Evolutionary conservation across 2,888 invertebrate species (phyloP), one percentile per base, ranked within the genome.

Genomic region (Cheiracanthium punctorium): DNA sequence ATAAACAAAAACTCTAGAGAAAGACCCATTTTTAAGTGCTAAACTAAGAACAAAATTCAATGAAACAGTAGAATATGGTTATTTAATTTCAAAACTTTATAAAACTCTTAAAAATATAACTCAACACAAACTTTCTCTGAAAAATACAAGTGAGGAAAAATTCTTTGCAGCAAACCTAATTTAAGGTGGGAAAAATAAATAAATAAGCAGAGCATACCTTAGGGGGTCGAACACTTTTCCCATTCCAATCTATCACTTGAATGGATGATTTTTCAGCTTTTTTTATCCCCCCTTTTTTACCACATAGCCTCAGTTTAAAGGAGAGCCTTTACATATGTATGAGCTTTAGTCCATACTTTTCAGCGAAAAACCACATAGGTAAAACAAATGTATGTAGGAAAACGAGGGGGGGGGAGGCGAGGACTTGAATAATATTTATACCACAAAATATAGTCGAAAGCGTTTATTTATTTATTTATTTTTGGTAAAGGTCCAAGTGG

Each of bases 201-300:
- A 37, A 37, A 48, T 48, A 48, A 48, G 8, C 12, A 17, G 48
- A 69, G 65, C 73, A 73, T 79, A 79, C 77, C 84, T 79, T 64
- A 33, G 73, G 79, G 84, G 72, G 67, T 67, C 28, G 67, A 69
- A 73, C 48, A 69, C 71, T 77, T 73, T 79, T 84, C 84, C 77
- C 84, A 73, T 72, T 84, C 69, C 84, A 84, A 84, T 84, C 76
- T 84, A 84, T 84, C 69, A 77, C 79, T 77, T 72, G 77, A 71
- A 77, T 48, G 77, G 65, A 77, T 73, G 77, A 84, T 84, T 79
- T 79, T 67, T 84, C 79, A 72, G 28, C 72, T 20, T 65, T 76
- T 76, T 65, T 65, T 72, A 72, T 17, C 37, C 37, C 5, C 37
- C 12, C 37, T 37, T 5, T 37, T 37, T 12, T 17, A 2, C 48